Conservation (phyloP, 2,888 invertebrate species). For the Metopia argyrocephala region DNA sequence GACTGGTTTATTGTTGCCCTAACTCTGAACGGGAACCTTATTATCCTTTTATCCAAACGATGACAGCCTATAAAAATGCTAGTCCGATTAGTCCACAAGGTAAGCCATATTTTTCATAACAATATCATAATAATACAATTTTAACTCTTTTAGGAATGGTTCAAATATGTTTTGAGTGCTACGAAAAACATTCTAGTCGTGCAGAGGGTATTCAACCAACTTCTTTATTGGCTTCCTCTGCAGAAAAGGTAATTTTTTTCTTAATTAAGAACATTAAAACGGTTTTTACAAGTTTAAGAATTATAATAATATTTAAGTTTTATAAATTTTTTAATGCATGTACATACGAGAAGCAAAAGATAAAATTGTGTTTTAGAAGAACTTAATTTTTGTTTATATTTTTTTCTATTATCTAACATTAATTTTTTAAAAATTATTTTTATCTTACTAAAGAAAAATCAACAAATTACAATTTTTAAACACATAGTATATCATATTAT, state of each 20-base stretch:
- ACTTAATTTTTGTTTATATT: too few species aligned
- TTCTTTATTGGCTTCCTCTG: slow-evolving; percentile 41
- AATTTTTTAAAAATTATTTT: too few species aligned
- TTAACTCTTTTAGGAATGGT: slow-evolving; percentile 84
- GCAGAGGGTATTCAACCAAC: slow-evolving; percentile 76
- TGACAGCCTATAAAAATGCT: slow-evolving; percentile 90
- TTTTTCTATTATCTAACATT: too few species aligned
- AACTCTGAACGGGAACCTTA: slow-evolving; percentile 92
- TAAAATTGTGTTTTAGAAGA: too few species aligned
- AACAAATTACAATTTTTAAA: neutral
- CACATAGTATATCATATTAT: neutral
- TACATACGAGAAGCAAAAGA: neutral
- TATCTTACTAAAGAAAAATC: too few species aligned
- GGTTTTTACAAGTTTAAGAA: neutral
- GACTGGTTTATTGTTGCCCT: slow-evolving; percentile 90
- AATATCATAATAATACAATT: neutral
- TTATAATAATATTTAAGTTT: neutral
- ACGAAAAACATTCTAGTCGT: slow-evolving; percentile 83
- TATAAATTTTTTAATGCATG: neutral
- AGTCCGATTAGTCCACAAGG: slow-evolving; percentile 94
- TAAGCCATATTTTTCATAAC: slow-evolving; percentile 68
- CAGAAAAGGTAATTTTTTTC: slow-evolving; percentile 54
- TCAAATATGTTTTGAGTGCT: slow-evolving; percentile 92
- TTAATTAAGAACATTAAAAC: neutral
- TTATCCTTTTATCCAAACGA: slow-evolving; percentile 91